Percentiles rank a stretch among this genome's conserved stretches.
These are phyloP conservation scores for Gastrophysa polygoni DNA, from an alignment of 2,888 invertebrate genomes.

Conservation along the genomic window DNA sequence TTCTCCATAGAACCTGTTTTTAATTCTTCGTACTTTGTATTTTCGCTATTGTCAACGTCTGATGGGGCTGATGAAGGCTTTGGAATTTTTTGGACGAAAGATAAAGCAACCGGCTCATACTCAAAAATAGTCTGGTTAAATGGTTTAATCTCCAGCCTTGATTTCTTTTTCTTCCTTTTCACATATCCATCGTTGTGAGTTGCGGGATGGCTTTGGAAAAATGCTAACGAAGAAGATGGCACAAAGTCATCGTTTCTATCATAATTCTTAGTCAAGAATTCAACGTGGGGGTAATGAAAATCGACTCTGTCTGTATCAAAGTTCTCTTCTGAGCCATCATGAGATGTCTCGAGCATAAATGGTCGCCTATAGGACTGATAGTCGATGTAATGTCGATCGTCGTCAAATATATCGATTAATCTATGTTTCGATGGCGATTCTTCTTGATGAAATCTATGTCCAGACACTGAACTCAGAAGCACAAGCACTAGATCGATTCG, in stretches of 20 bases:
- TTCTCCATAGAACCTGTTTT: constrained; percentile 1
- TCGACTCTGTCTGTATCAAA: constrained; percentile 25
- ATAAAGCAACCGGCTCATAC: constrained; percentile 19
- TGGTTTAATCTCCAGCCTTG: constrained; percentile 24
- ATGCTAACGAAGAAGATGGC: background rate
- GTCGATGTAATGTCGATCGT: background rate
- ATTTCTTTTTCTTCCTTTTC: constrained; percentile 19
- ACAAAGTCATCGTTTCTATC: constrained; percentile 36
- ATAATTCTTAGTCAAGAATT: constrained; percentile 30
- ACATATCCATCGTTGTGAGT: constrained; percentile 5
- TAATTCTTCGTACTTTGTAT: constrained; percentile 34
- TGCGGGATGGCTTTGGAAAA: constrained; percentile 26
- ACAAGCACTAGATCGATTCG: background rate
- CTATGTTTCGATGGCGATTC: background rate
- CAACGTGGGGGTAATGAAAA: constrained; percentile 34
- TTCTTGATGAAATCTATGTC: background rate
- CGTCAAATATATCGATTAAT: background rate
- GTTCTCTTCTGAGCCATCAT: constrained; percentile 1
- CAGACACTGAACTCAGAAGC: background rate
- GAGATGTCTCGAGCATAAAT: background rate
- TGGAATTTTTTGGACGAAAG: constrained; percentile 35
- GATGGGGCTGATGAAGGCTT: constrained; percentile 14
- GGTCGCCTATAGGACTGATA: background rate
- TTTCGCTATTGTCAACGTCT: background rate
- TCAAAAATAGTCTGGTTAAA: background rate